Evolutionary conservation across 2,888 invertebrate species (phyloP), one percentile per base, ranked within the genome.

Genomic region (Altica lythri): DNA sequence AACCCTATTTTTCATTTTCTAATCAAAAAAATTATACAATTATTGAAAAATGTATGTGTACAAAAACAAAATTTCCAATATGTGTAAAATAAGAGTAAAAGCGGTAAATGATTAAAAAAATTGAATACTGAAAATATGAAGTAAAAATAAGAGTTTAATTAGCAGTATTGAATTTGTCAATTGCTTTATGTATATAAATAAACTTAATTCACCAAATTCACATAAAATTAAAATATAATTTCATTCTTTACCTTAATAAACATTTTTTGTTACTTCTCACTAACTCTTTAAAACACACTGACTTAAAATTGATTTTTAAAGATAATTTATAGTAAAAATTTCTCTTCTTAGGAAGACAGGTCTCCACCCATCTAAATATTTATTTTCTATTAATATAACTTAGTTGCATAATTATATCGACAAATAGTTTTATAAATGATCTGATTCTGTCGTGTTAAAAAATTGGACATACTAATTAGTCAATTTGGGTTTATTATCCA

Each of bases 231-330:
- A 22, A 22, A 22, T 6, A 22, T 4, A 22, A 22, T 27, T 27
- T 27, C 8, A 27, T 4, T n/a, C 8, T 12, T 29, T 52, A 56
- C 56, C 48, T 56, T 53, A 14, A 32, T 4, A 35, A 53, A 27
- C 56, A 56, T 56, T 35, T 44, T 47, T 12, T 9, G 22, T 45
- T 17, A 37, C 34, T 46, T 22, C 34, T 40, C 19, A 27, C 29
- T 22, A 34, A 42, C 12, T 12, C 22, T 42, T 42, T 22, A 27
- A 38, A 40, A 32, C 42, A 19, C 13, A 53, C 46, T 53, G 47
- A 42, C 42, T 17, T 34, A 8, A 29, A 19, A 48, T 2, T 29
- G 48, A 29, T 29, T 13, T n/a, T 38, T 18, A 48, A 29, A 38
- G 38, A 38, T 29, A 38, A 38, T 46, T 35, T 48, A 48, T 46